Conservation (phyloP, 2,113 vertebrate genomes). For the Lycaon pictus region DNA sequence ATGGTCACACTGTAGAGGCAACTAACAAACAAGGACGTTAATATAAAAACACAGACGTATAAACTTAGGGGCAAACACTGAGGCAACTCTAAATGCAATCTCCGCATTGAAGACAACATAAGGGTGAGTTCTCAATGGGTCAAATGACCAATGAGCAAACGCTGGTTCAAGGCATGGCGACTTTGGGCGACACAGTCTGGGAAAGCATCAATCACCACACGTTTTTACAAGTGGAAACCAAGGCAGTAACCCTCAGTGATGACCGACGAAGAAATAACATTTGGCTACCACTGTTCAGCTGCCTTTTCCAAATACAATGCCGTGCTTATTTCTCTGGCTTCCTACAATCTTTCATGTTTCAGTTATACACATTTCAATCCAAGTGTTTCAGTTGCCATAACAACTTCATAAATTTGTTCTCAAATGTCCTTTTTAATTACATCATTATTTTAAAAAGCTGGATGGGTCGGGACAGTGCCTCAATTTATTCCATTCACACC, state of each 20-base stretch:
- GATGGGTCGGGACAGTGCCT: slow-evolving; percentile 62
- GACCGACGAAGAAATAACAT: slow-evolving; percentile 66
- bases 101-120: neutral
- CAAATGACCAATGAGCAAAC: slow-evolving; percentile 37
- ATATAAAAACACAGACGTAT: slow-evolving; percentile 59
- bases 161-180: slow-evolving; percentile 61
- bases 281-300: slow-evolving; percentile 78
- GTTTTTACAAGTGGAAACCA: slow-evolving; percentile 78
- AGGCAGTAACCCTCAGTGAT: slow-evolving; percentile 54
- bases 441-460: slow-evolving; percentile 79
- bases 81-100: slow-evolving; percentile 55
- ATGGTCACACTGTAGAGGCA: neutral
- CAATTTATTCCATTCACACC: slow-evolving; percentile 79
- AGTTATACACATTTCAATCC: slow-evolving; percentile 83
- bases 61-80: slow-evolving; percentile 22
- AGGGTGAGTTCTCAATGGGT: slow-evolving; percentile 56
- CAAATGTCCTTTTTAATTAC: slow-evolving; percentile 86
- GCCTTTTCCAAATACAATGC: slow-evolving; percentile 78
- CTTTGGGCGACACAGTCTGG: neutral
- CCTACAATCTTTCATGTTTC: slow-evolving; percentile 82
- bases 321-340: slow-evolving; percentile 79
- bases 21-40: slow-evolving; percentile 66
- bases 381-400: slow-evolving; percentile 90
- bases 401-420: slow-evolving; percentile 88
- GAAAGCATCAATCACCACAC: slow-evolving; percentile 51